Evolutionary conservation across 2,888 invertebrate genomes (phyloP).

Genomic region (Globia sparganii): DNA sequence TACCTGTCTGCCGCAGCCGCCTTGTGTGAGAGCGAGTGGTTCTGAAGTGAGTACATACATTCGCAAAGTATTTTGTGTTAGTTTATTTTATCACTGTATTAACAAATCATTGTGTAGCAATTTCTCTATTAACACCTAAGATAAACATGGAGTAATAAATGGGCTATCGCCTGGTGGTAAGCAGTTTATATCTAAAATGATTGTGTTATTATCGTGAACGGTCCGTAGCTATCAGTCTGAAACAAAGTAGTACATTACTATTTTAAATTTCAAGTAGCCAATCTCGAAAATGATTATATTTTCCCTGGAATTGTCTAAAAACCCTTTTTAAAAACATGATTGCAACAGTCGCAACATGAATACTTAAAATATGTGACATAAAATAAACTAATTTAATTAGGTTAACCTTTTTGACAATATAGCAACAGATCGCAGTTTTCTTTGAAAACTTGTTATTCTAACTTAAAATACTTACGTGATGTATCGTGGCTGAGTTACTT

Average conservation of each 20-base stretch:
- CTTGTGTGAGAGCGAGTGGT: slow-evolving; percentile 39
- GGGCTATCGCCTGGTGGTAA: slow-evolving; percentile 55
- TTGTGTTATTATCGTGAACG: slow-evolving; percentile 50
- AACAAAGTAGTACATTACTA: slow-evolving; percentile 11
- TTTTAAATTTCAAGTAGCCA: slow-evolving; percentile 46
- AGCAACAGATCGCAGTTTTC: neutral
- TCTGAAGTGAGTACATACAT: slow-evolving; percentile 63
- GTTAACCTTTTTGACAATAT: neutral
- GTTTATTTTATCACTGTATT: slow-evolving; percentile 54
- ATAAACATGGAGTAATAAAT: slow-evolving; percentile 59
- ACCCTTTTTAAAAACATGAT: neutral
- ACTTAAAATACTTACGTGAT: slow-evolving; percentile 11
- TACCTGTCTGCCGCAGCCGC: slow-evolving; percentile 13
- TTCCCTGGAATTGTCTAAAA: neutral
- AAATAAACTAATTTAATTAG: neutral
- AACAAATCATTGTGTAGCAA: slow-evolving; percentile 61
- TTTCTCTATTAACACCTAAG: slow-evolving; percentile 55
- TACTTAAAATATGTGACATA: neutral
- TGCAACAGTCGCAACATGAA: neutral
- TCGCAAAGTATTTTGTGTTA: slow-evolving; percentile 49
- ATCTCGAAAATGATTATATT: slow-evolving; percentile 13
- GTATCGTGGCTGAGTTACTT: neutral
- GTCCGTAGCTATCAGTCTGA: slow-evolving; percentile 27
- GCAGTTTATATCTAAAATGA: slow-evolving; percentile 47
- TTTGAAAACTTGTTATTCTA: neutral